Evolutionary conservation across 2,888 invertebrate genomes (phyloP), one percentile per base, ranked within the genome.

Genomic region (Hoplodrina blanda): DNA sequence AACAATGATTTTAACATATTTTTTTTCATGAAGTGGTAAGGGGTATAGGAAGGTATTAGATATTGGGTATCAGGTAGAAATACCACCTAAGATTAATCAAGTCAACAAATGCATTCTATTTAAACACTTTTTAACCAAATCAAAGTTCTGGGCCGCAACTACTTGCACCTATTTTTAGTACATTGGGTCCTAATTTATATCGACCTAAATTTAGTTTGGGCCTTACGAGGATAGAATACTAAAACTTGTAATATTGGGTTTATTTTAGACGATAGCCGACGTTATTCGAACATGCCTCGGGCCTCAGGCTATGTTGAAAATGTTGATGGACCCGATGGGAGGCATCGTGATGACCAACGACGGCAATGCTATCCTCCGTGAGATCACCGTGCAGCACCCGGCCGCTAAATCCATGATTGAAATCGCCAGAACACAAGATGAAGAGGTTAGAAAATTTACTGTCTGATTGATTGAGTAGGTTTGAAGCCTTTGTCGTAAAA

Each of bases 311-410:
- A 99, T 99, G 99, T 96, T 99, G 88, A 99, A 99, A 97, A 99
- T 99, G 99, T 96, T 99, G 91, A 99, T 99, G 99, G 99, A 99
- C 91, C 99, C 99, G 0, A 99, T 99, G 99, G 99, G 99, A 57
- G 99, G 99, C 52, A 99, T 99, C 87, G 99, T 99, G 3, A 99
- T 99, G 98, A 99, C 99, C 49, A 99, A 99, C 91, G 99, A 99
- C 94, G 99, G 99, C 53, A 99, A 99, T 93, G 99, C 99, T 52
- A 99, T 99, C 89, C 97, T 99, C 61, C 97, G 99, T 83, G 99
- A 99, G 95, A 99, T 99, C 88, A 99, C 99, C 7, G 99, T 99
- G 1, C 99, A 99, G 93, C 99, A 99, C 96, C 99, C 99, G 68
- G 99, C 99, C 44, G 99, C 99, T 50, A 99, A 99, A 96, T 98